Conservation (phyloP, 2,113 vertebrate genomes). For the Myocastor coypus region DNA sequence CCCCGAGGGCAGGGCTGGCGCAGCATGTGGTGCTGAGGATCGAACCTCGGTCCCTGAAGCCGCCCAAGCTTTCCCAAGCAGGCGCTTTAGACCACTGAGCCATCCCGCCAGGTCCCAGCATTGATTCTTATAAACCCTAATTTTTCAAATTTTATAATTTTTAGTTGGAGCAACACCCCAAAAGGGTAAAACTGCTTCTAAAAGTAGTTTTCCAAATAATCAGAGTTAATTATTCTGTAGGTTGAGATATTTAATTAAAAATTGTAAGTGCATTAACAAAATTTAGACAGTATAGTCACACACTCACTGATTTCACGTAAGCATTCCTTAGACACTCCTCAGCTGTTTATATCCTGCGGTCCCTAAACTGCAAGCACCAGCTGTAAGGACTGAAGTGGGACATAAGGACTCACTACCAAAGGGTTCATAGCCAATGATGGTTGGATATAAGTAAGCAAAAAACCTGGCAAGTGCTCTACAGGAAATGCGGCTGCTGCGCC, state of each 20-base stretch:
- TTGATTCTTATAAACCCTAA: background rate
- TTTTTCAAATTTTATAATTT: conserved; percentile 53
- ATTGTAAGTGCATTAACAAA: conserved; percentile 30
- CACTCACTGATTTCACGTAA: background rate
- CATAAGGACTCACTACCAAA: background rate
- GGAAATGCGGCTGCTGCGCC: background rate
- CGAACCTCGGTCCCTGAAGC: too few relatives aligned
- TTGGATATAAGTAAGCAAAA: background rate
- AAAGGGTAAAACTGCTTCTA: conserved; percentile 23
- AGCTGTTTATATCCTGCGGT: background rate
- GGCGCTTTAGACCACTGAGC: too few relatives aligned
- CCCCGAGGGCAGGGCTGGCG: too few relatives aligned
- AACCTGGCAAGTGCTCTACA: background rate
- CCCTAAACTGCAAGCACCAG: background rate
- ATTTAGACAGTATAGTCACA: background rate
- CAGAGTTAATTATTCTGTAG: background rate
- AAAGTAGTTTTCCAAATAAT: conserved; percentile 30
- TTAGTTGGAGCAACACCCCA: background rate
- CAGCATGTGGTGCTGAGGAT: too few relatives aligned
- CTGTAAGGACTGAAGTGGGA: background rate
- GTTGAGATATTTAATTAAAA: background rate
- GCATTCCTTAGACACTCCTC: conserved; percentile 1
- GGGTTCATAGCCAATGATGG: background rate
- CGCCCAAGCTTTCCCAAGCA: too few relatives aligned
- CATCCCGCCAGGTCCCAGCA: too few relatives aligned